A percentile compares a stretch with the other conserved stretches of the same genome.
These are phyloP conservation scores for Drepanosiphum platanoidis DNA, from an alignment of 2,888 invertebrate genomes.

Conservation along the genomic window DNA sequence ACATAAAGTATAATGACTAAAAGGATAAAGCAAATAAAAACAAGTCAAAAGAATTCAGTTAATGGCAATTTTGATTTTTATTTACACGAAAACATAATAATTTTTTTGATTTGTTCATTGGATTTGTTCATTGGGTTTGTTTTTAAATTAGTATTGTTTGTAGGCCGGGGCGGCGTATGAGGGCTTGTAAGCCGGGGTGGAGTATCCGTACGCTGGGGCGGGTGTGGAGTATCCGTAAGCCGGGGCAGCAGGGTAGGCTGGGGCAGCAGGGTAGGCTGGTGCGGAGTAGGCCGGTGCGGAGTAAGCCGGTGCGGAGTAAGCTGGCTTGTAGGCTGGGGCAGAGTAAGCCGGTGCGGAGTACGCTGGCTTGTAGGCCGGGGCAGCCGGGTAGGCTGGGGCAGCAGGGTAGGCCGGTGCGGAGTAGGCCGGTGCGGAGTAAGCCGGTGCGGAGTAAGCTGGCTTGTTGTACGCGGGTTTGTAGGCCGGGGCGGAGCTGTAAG, in stretches of 20 bases:
- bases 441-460: constrained; percentile 60
- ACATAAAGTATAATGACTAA: too few relatives aligned
- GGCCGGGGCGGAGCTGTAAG: constrained; percentile 32
- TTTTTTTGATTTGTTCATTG: background rate
- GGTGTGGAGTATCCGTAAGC: constrained; percentile 30
- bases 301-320: too few relatives aligned
- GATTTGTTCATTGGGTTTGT: too few relatives aligned
- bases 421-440: background rate
- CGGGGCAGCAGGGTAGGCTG: background rate
- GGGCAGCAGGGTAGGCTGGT: constrained; percentile 56
- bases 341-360: too few relatives aligned
- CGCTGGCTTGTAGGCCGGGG: too few relatives aligned
- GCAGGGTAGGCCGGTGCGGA: too few relatives aligned
- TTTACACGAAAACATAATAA: constrained; percentile 29
- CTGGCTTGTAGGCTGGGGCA: constrained; percentile 37
- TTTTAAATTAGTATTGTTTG: constrained; percentile 38
- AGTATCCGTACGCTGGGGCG: background rate
- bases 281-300: constrained; percentile 36
- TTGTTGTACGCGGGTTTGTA: constrained; percentile 31
- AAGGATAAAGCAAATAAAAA: too few relatives aligned
- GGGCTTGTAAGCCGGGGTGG: constrained; percentile 4
- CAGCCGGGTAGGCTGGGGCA: too few relatives aligned
- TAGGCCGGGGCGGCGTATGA: constrained; percentile 23
- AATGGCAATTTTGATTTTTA: too few relatives aligned
- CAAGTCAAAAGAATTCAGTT: too few relatives aligned